Percentiles rank a stretch among this genome's conserved stretches.
Conservation (phyloP, 2,113 vertebrate genomes). For the Marcusenius ussheri region DNA sequence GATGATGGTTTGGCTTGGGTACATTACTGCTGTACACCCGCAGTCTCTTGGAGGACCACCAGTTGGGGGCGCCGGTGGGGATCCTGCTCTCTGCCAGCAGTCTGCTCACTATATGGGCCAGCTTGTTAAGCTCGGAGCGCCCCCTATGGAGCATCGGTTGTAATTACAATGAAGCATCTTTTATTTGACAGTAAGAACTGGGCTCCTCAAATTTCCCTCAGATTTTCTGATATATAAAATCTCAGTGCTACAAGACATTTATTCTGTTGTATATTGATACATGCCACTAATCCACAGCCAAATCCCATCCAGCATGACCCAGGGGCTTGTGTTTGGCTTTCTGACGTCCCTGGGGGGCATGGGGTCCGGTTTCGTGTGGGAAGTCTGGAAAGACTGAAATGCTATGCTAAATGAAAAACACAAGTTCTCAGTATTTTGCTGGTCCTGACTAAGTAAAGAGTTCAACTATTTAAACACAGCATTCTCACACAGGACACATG, state of each 20-base stretch:
- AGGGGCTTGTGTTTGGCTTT: not conserved
- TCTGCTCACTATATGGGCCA: not conserved
- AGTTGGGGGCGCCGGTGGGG: not conserved
- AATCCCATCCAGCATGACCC: not conserved
- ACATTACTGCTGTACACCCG: not conserved
- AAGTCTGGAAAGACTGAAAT: not conserved
- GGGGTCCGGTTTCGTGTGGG: not conserved
- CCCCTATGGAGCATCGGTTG: not conserved
- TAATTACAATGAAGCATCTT: not conserved
- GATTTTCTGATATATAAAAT: not conserved
- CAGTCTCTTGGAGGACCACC: not conserved
- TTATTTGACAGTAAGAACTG: not conserved
- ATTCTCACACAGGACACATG: not conserved
- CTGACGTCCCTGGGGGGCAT: not conserved
- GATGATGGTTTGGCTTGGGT: not conserved
- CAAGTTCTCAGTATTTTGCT: not conserved
- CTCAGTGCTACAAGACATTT: not conserved
- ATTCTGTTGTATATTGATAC: not conserved
- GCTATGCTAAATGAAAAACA: not conserved
- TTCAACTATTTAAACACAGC: not conserved
- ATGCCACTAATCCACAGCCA: not conserved
- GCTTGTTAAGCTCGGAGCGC: not conserved
- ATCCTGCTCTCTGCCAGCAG: not conserved
- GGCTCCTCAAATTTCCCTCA: not conserved
- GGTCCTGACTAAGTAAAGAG: not conserved